Base-by-base conservation (phyloP, 2,888 invertebrate genomes). In the Hirtodrosophila alboralis region DNA sequence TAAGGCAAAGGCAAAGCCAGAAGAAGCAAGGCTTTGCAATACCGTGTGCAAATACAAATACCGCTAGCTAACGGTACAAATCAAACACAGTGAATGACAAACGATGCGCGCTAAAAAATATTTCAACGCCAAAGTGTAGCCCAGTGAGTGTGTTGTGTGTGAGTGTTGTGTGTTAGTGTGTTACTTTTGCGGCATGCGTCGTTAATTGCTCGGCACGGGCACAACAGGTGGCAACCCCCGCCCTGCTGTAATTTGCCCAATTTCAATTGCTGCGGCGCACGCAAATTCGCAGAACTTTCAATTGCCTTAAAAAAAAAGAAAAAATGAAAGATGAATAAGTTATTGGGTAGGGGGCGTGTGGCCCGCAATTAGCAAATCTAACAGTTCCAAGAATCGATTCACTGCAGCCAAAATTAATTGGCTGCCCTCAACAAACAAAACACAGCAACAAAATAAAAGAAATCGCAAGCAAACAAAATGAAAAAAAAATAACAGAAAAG, bases 341-440 rank as follows among this genome's bases (percentile, higher is more conserved):
- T 12, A 4, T 36, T n/a, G 33, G 27, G 31, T 28, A 9, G 45
- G 60, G 57, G 65, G 70, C 76, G 84, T 69, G 64, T 57, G 66
- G 73, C 36, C 64, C 51, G 71, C 87, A 88, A 86, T 86, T 87
- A 86, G 83, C 71, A 83, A 86, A 77, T 87, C 86, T 77, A 87
- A 84, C 85, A 79, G 71, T 87, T 87, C 87, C 77, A 59, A 78
- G 88, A 87, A 88, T 81, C 79, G 84, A 83, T 85, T 85, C 63
- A 69, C 60, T 78, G 69, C 64, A 64, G 64, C 60, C 69, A 53
- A 59, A 75, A 86, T 86, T 84, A 86, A 83, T 83, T 84, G 80
- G 62, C 60, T 59, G 64, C 62, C 64, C 68, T 33, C 56, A 56
- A 47, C 62, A 45, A 62, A 51, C 54, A 57, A 41, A 61, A 47